phyloP scores from a whole-genome alignment of 2,888 invertebrate genomes.

The Xestia ashworthii region DNA sequence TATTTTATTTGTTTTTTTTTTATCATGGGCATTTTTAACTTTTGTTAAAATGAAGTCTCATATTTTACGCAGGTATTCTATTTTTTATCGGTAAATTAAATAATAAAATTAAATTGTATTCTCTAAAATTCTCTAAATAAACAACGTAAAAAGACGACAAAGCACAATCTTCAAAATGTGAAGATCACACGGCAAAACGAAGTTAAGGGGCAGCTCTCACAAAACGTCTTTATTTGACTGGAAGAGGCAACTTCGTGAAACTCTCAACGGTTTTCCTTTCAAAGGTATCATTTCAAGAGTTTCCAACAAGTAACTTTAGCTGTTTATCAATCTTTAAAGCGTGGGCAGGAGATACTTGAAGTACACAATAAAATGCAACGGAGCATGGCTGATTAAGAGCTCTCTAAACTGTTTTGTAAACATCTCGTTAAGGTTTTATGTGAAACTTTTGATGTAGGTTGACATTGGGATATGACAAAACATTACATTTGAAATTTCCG shows the following conservation, averaged over 20 bases:
- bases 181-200: conserved; percentile 57
- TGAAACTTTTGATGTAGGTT: not conserved
- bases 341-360: conserved; percentile 49
- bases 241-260: conserved; percentile 67
- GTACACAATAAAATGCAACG: conserved; percentile 53
- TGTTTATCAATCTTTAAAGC: conserved; percentile 75
- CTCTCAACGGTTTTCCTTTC: conserved; percentile 66
- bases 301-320: conserved; percentile 70
- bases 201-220: conserved; percentile 68
- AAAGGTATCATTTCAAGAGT: conserved; percentile 75
- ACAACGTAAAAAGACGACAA: conserved; percentile 64
- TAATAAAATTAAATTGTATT: not conserved
- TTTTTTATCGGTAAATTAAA: not conserved
- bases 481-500: not conserved
- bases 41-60: not conserved
- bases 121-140: conserved; percentile 60
- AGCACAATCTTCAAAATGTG: conserved; percentile 65
- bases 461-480: not conserved
- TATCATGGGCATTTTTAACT: not conserved
- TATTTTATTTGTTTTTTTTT: too few relatives aligned
- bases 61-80: not conserved
- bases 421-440: not conserved
- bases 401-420: conserved; percentile 31
- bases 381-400: conserved; percentile 36
- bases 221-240: conserved; percentile 77